Conservation (phyloP, 2,888 invertebrate species). For the Rhorus exstirpatorius region DNA sequence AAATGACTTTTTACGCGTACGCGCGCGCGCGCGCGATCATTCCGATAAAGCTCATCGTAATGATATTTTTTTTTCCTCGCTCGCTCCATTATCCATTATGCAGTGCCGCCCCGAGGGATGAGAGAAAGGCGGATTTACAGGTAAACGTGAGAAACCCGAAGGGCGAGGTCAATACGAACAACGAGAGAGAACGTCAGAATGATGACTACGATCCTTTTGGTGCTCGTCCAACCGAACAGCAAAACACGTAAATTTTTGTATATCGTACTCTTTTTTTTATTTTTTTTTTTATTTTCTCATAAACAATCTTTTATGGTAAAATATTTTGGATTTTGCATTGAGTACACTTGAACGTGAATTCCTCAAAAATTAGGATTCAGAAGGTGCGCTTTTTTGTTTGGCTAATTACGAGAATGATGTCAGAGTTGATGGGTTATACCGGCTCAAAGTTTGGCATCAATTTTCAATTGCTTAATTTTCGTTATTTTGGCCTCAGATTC, state of each 20-base stretch:
- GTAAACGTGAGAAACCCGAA: slow-evolving; percentile 44
- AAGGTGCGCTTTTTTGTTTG: no score
- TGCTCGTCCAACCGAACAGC: slow-evolving; percentile 88
- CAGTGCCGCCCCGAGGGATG: slow-evolving; percentile 43
- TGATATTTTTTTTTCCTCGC: no score
- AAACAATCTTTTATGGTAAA: no score
- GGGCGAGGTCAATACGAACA: slow-evolving; percentile 54
- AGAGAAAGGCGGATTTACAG: slow-evolving; percentile 60
- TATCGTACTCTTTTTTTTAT: neutral
- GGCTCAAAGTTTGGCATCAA: no score
- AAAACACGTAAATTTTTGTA: slow-evolving; percentile 88
- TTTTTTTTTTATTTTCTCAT: no score
- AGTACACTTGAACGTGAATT: no score
- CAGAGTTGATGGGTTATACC: no score
- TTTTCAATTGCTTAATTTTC: no score
- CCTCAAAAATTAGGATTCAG: no score
- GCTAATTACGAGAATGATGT: no score
- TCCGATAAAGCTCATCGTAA: slow-evolving; percentile 40
- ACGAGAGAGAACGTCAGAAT: slow-evolving; percentile 80
- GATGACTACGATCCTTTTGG: slow-evolving; percentile 90
- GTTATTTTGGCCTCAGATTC: no score
- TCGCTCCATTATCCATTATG: slow-evolving; percentile 43
- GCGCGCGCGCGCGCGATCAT: slow-evolving; percentile 12
- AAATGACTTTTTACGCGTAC: slow-evolving; percentile 26
- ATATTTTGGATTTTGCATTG: no score